Evolutionary conservation across 1,140 invertebrate genomes (phyloP).

Genomic region (Calosoma granatense): DNA sequence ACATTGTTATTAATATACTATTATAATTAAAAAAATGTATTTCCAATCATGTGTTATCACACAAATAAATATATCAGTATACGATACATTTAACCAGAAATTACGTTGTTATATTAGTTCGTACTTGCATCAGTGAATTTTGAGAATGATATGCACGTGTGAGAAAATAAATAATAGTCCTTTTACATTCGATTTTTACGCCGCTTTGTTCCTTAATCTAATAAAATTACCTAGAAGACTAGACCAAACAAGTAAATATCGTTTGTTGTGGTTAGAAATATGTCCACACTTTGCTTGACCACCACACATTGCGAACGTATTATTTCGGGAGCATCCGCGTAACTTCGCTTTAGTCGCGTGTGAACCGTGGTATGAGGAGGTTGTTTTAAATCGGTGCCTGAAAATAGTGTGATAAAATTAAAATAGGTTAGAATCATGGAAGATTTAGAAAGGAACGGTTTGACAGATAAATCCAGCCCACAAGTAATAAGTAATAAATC

Average conservation of each 20-base stretch:
- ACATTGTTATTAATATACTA: background rate
- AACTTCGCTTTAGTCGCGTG: background rate
- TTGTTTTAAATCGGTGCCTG: background rate
- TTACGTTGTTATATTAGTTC: background rate
- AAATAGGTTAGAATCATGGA: background rate
- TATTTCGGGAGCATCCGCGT: too few relatives aligned
- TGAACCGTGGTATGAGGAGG: background rate
- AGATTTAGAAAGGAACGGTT: background rate
- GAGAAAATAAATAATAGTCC: background rate
- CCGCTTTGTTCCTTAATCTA: conserved; percentile 2
- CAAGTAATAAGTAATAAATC: background rate
- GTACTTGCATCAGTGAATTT: background rate
- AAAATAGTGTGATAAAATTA: background rate
- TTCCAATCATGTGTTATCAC: too few relatives aligned
- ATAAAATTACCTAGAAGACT: background rate
- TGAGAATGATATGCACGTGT: background rate
- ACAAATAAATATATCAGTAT: too few relatives aligned
- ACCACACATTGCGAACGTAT: too few relatives aligned
- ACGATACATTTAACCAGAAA: too few relatives aligned
- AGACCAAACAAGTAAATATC: background rate
- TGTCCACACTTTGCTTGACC: too few relatives aligned
- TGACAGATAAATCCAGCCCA: background rate
- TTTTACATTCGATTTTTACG: background rate
- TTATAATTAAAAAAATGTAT: too few relatives aligned
- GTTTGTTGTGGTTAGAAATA: too few relatives aligned